Conservation (phyloP, 2,797 vertebrate species). For the Graptemys geographica region DNA sequence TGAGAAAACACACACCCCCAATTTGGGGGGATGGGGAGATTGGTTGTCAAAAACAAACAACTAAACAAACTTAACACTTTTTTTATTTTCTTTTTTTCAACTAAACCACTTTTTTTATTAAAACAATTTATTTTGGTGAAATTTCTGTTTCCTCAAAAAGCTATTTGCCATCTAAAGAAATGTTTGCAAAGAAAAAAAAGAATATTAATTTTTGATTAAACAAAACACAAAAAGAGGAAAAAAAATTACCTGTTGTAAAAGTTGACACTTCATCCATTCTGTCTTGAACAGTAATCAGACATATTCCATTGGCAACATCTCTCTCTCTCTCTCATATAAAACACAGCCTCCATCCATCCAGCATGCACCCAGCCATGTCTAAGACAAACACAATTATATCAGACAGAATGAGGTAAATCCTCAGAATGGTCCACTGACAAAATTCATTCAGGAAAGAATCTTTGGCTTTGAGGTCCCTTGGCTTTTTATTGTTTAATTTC, state of each 20-base stretch:
- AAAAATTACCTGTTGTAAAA: not conserved
- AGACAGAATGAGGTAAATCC: not conserved
- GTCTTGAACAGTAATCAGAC: not conserved
- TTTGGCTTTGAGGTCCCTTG: not conserved
- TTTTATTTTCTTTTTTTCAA: not conserved
- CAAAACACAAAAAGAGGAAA: not conserved
- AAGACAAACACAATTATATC: not conserved
- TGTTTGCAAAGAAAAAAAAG: not conserved
- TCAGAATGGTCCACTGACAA: not conserved
- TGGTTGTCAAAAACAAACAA: not conserved
- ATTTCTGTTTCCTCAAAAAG: not conserved
- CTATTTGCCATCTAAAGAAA: not conserved
- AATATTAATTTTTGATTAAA: not conserved
- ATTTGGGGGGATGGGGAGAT: not conserved
- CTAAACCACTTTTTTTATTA: not conserved
- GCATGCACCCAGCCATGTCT: not conserved
- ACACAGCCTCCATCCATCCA: not conserved
- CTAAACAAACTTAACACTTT: too few species aligned
- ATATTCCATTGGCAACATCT: not conserved
- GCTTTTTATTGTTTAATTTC: not conserved
- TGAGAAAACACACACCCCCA: not conserved
- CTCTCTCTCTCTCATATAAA: not conserved
- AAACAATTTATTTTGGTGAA: not conserved
- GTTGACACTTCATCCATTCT: not conserved
- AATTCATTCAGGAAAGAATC: not conserved